A percentile compares a stretch with the other conserved stretches of the same genome.
Conservation (phyloP, 64 coral and sea anemone species). For the Montipora efflorescens region DNA sequence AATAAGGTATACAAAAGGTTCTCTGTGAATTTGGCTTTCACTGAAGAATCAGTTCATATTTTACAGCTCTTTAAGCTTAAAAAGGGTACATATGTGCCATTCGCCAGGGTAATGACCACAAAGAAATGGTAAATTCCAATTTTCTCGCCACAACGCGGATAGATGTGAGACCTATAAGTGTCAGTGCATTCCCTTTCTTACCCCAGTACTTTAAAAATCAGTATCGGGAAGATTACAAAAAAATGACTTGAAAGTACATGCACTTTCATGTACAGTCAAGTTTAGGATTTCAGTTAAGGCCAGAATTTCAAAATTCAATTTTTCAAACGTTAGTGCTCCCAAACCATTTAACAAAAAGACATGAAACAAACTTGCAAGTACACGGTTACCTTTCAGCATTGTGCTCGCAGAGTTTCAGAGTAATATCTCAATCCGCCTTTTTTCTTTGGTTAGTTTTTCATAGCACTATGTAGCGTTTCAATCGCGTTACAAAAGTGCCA, state of each 20-base stretch:
- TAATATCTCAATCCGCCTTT: background rate
- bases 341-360: background rate
- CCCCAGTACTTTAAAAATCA: background rate
- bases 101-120: background rate
- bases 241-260: slow-evolving; percentile 9
- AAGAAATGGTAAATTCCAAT: background rate
- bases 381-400: background rate
- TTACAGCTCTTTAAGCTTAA: background rate
- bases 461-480: background rate
- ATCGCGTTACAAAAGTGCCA: background rate
- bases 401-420: background rate
- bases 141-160: background rate
- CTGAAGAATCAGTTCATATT: background rate
- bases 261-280: slow-evolving; percentile 24
- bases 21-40: background rate
- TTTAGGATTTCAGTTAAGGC: slow-evolving; percentile 4
- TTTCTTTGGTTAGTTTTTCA: background rate
- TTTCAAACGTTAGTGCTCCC: background rate
- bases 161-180: background rate
- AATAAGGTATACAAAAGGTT: background rate
- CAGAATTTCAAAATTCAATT: background rate
- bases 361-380: background rate
- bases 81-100: background rate
- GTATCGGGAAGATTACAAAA: background rate
- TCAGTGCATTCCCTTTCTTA: background rate